These are phyloP conservation scores for Vollenhovia emeryi DNA, from an alignment of 1,140 invertebrate genomes.

Conservation along the genomic window DNA sequence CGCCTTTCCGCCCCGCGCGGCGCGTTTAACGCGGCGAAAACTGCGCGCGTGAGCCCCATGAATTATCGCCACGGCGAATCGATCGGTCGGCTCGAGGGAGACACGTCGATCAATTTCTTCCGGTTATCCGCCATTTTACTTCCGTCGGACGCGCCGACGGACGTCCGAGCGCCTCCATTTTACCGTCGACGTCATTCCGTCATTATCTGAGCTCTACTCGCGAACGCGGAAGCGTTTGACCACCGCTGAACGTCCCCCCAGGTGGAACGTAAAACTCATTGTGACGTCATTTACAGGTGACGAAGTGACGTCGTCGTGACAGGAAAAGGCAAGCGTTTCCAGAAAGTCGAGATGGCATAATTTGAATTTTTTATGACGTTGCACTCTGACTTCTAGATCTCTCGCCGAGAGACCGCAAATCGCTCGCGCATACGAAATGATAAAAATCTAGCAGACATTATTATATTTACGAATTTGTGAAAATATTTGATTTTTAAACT, in stretches of 20 bases:
- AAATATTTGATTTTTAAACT: too few relatives aligned
- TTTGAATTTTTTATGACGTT: too few relatives aligned
- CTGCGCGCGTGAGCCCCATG: not conserved
- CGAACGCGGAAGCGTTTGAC: not conserved
- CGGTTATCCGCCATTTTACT: conserved; percentile 3
- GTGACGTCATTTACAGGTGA: too few relatives aligned
- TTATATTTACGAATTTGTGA: too few relatives aligned
- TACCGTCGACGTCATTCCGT: not conserved
- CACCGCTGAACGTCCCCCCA: not conserved
- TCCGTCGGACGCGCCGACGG: not conserved
- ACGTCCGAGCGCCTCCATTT: not conserved
- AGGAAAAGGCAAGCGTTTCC: too few relatives aligned
- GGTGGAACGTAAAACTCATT: too few relatives aligned
- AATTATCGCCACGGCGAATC: conserved; percentile 13
- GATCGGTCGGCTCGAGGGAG: not conserved
- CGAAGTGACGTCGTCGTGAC: too few relatives aligned
- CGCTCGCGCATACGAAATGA: too few relatives aligned
- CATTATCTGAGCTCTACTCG: conserved; percentile 29
- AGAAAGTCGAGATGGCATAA: too few relatives aligned
- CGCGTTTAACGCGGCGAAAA: conserved; percentile 32
- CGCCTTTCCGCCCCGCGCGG: not conserved
- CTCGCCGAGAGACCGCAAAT: too few relatives aligned
- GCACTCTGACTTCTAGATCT: too few relatives aligned
- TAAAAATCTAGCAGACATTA: too few relatives aligned
- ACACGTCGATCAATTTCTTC: conserved; percentile 1